Percentiles rank a stretch among this genome's conserved stretches.
phyloP scores from a whole-genome alignment of 2,888 invertebrate genomes.

The Microctonus brassicae region DNA sequence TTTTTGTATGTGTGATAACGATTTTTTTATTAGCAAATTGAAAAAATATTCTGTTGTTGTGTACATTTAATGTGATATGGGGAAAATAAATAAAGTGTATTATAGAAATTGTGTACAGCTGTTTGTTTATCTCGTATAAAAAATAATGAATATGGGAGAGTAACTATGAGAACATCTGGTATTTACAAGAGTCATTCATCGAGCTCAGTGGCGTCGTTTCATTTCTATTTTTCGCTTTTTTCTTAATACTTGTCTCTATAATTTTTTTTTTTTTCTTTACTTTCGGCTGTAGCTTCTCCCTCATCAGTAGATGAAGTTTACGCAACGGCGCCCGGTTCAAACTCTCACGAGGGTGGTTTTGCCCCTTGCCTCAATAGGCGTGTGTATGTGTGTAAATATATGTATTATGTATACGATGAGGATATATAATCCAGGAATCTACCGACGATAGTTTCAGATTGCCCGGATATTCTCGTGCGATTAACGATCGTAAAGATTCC shows the following conservation, averaged over 20 bases:
- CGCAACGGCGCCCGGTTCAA: neutral
- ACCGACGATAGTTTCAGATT: slow-evolving; percentile 30
- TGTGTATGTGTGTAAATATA: neutral
- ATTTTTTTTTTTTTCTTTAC: slow-evolving; percentile 6
- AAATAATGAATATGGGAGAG: slow-evolving; percentile 30
- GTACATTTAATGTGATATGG: neutral
- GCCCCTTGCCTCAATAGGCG: neutral
- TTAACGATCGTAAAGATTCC: slow-evolving; percentile 28
- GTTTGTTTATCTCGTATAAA: slow-evolving; percentile 1
- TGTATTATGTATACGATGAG: slow-evolving; percentile 1
- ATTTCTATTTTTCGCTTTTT: slow-evolving; percentile 24
- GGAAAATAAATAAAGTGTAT: neutral
- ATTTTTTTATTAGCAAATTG: neutral
- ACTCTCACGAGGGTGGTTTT: slow-evolving; percentile 21
- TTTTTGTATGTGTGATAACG: neutral
- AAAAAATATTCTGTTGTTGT: neutral
- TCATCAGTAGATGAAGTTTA: slow-evolving; percentile 4
- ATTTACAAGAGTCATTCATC: slow-evolving; percentile 54
- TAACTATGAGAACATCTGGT: slow-evolving; percentile 45
- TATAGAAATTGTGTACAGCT: slow-evolving; percentile 9
- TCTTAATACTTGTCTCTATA: slow-evolving; percentile 28
- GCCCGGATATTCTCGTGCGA: slow-evolving; percentile 10
- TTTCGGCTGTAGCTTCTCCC: neutral
- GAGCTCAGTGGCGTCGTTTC: slow-evolving; percentile 41
- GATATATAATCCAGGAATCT: slow-evolving; percentile 13